These are phyloP conservation scores for Orius laevigatus DNA, from an alignment of 1,140 invertebrate species.

Conservation along the genomic window DNA sequence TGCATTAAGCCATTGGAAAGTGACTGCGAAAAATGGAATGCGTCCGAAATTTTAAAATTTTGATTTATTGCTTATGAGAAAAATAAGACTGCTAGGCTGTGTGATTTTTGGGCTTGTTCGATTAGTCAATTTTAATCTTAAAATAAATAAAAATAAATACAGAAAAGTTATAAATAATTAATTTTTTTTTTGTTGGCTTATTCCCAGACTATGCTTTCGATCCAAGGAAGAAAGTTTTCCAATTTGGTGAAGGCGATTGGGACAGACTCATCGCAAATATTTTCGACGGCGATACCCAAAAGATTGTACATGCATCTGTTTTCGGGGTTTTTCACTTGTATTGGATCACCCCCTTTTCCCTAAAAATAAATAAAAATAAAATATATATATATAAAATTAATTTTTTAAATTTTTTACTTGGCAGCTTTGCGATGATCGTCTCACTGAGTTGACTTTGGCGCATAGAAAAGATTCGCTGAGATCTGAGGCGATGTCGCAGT, in stretches of 20 bases:
- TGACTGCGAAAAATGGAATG: too few relatives aligned
- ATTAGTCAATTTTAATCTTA: too few relatives aligned
- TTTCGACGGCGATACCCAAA: slow-evolving; percentile 31
- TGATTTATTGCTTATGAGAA: too few relatives aligned
- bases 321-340: slow-evolving; percentile 21
- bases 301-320: slow-evolving; percentile 32
- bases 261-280: slow-evolving; percentile 27
- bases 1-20: too few relatives aligned
- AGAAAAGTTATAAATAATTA: too few relatives aligned
- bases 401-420: background rate
- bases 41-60: too few relatives aligned
- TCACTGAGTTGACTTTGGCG: background rate
- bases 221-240: slow-evolving; percentile 35
- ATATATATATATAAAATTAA: background rate
- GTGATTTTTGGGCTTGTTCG: too few relatives aligned
- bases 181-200: too few relatives aligned
- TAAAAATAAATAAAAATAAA: slow-evolving; percentile 14
- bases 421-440: too few relatives aligned
- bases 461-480: slow-evolving; percentile 1
- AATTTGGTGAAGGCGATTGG: slow-evolving; percentile 40
- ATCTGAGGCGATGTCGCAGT: background rate
- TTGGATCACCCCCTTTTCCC: slow-evolving; percentile 35
- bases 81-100: too few relatives aligned
- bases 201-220: slow-evolving; percentile 26
- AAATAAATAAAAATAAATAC: too few relatives aligned